Percentiles rank a stretch among this genome's conserved stretches.
These are phyloP conservation scores for Spilarctia lutea DNA, from an alignment of 2,888 invertebrate species.

Conservation along the genomic window DNA sequence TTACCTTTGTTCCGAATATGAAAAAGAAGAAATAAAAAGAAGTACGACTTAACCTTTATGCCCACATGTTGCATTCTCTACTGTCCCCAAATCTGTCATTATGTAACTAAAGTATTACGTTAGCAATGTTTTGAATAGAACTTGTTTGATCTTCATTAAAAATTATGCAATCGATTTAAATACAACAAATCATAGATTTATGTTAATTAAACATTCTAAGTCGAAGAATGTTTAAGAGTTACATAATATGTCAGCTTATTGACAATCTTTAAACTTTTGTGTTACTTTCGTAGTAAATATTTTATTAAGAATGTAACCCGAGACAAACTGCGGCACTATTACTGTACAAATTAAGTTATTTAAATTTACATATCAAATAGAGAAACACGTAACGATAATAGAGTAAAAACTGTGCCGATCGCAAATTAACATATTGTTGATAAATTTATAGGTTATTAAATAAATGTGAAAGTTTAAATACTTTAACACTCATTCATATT, in stretches of 20 bases:
- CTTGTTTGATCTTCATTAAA: conserved; percentile 45
- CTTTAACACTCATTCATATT: conserved; percentile 39
- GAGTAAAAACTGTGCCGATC: conserved; percentile 19
- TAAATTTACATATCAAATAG: conserved; percentile 30
- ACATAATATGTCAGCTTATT: conserved; percentile 57
- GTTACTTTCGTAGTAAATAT: conserved; percentile 32
- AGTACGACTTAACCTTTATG: conserved; percentile 21
- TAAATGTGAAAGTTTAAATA: conserved; percentile 53
- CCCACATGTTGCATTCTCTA: conserved; percentile 31
- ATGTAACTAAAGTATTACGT: conserved; percentile 46
- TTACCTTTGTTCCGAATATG: conserved; percentile 71
- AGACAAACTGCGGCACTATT: conserved; percentile 15
- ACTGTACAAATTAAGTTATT: conserved; percentile 31
- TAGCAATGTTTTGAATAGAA: conserved; percentile 42
- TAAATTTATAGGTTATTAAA: conserved; percentile 37
- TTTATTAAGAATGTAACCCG: conserved; percentile 25
- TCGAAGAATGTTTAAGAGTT: conserved; percentile 61
- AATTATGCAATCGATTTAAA: conserved; percentile 50
- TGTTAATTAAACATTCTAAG: conserved; percentile 60
- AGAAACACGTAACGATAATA: conserved; percentile 40
- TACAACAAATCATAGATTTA: conserved; percentile 60
- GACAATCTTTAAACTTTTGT: conserved; percentile 41
- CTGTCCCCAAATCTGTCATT: conserved; percentile 46
- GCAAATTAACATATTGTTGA: conserved; percentile 31
- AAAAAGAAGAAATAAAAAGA: conserved; percentile 36